Conservation (phyloP, 2,888 invertebrate genomes). For the Leptopilina myrica region DNA sequence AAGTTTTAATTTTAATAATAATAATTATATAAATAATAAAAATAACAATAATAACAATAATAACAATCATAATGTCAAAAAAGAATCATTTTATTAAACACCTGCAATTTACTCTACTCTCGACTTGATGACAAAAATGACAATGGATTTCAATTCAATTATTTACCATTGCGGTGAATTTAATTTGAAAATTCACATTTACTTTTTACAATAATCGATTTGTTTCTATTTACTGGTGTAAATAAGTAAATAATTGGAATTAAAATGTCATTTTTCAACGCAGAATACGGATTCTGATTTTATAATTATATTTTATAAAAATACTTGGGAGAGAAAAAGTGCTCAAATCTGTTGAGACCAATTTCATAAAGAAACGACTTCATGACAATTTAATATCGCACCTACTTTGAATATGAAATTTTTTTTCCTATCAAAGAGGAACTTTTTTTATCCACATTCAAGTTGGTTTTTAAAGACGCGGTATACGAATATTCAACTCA, state of each 20-base stretch:
- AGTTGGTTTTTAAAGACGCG: neutral
- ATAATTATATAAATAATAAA: too few species aligned
- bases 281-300: neutral
- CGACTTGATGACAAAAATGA: neutral
- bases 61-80: too few species aligned
- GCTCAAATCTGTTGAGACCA: neutral
- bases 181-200: too few species aligned
- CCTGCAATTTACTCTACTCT: neutral
- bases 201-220: too few species aligned
- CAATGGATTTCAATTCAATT: neutral
- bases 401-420: constrained; percentile 2
- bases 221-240: too few species aligned
- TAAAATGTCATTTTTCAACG: too few species aligned
- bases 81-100: neutral
- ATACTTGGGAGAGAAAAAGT: too few species aligned
- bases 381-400: neutral
- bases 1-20: too few species aligned
- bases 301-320: neutral
- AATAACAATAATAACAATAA: too few species aligned
- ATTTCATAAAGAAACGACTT: neutral
- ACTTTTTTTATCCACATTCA: neutral
- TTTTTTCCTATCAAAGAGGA: neutral
- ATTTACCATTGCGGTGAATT: too few species aligned
- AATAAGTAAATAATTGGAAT: too few species aligned
- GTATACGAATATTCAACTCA: too few species aligned